Base-by-base conservation (phyloP, 2,113 vertebrate species). In the Clarias gariepinus region DNA sequence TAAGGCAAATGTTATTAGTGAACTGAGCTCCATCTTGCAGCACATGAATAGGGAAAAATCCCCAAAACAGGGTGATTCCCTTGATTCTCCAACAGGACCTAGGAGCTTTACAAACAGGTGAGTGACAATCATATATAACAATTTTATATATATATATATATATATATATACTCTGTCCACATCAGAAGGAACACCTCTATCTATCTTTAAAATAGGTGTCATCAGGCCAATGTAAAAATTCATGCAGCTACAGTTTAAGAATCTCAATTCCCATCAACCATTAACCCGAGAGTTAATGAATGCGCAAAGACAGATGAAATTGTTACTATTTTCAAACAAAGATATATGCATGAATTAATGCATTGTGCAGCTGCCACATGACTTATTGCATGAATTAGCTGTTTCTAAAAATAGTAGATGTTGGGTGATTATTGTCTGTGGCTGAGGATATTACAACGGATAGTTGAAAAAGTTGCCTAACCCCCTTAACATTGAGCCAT, bases 11-110 rank as follows among this genome's bases (percentile, higher is more conserved):
- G 97, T 99, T 21, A 98, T 99, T 93, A 98, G 96, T 80, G 98
- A 99, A 92, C 93, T 99, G 90, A 99, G 98, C 94, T 98, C 97
- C 81, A 98, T 99, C 91, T 95, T 99, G 82, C 98, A 98, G 92
- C 97, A 98, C 87, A 99, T 99, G 95, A 99, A 97, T 93, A 95
- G 97, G 90, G 97, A 98, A 90, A 95, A 96, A 91, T 94, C 95
- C 1, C 91, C 96, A 89, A 98, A 97, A 93, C 95, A 96, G 0
- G 96, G 95, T 89, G 97, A 98, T 60, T 95, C 95, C 81, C 91
- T 97, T 25, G 98, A 98, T 89, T 95, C 95, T 2, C 96, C 96
- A 0, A 94, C 94, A 0, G 97, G 96, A 89, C 94, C 94, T 90
- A 96, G 96, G 94, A 94, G 94, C 94, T 97, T 97, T 60, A 93